These are phyloP conservation scores for Leptobrachium ailaonicum DNA, from an alignment of 2,113 vertebrate species.

Conservation along the genomic window DNA sequence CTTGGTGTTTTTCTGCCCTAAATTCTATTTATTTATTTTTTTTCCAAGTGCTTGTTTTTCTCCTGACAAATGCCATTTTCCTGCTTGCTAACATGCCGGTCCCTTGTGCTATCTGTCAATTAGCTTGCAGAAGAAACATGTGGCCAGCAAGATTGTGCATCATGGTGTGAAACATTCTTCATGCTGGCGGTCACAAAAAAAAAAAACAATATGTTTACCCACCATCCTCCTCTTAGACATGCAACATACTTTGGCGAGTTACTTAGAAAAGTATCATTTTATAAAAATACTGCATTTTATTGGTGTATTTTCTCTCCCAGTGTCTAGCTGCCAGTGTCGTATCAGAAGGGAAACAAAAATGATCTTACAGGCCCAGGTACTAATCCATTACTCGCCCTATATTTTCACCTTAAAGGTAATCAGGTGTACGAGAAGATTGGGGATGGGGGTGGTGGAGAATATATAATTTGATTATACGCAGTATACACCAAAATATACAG, in stretches of 20 bases:
- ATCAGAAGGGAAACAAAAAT: background rate
- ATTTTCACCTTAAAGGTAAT: no score
- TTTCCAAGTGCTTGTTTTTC: conserved; percentile 5
- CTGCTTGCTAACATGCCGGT: background rate
- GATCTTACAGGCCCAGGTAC: background rate
- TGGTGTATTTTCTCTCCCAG: background rate
- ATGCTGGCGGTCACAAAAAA: background rate
- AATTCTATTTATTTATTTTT: background rate
- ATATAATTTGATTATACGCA: no score
- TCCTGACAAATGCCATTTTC: conserved; percentile 15
- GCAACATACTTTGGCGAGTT: background rate
- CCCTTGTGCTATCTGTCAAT: background rate
- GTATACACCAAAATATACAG: no score
- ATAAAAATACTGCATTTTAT: background rate
- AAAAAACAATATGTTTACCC: background rate
- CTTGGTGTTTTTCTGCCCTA: no score
- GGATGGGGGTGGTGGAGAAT: no score
- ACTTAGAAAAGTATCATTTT: background rate
- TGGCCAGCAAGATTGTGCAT: background rate
- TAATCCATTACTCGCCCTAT: no score
- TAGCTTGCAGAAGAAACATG: conserved; percentile 1
- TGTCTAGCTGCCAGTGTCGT: background rate
- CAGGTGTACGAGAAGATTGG: no score
- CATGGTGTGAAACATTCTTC: background rate
- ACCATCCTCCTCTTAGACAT: background rate